A percentile compares a stretch with the other conserved stretches of the same genome.
These are phyloP conservation scores for Clarias macrocephalus DNA, from an alignment of 2,113 vertebrate genomes.

Conservation along the genomic window DNA sequence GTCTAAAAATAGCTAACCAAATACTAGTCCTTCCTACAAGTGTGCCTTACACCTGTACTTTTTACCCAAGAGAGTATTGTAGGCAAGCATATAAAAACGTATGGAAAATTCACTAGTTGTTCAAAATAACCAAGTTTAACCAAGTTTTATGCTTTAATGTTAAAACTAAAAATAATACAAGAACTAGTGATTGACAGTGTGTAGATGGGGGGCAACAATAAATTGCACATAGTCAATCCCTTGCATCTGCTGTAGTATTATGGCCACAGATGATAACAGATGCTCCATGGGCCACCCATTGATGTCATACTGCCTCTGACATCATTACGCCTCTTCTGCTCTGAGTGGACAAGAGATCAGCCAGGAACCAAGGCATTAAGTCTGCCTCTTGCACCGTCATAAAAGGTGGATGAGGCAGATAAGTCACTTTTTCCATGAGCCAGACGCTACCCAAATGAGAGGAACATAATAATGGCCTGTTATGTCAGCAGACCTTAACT, in stretches of 20 bases:
- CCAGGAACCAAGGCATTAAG: constrained; percentile 59
- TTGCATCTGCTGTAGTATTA: constrained; percentile 27
- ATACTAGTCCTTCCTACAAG: constrained; percentile 38
- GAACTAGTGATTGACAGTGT: neutral
- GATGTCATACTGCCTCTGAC: constrained; percentile 45
- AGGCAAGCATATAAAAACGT: neutral
- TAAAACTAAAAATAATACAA: neutral
- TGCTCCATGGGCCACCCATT: constrained; percentile 22
- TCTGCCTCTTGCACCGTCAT: constrained; percentile 69
- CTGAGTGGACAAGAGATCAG: constrained; percentile 37
- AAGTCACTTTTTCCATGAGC: constrained; percentile 78
- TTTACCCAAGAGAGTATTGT: constrained; percentile 25
- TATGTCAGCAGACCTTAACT: constrained; percentile 62
- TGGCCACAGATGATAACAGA: constrained; percentile 14
- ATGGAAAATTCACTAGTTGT: neutral
- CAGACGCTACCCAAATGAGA: constrained; percentile 60
- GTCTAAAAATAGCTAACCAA: constrained; percentile 53
- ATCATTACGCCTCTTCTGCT: constrained; percentile 39
- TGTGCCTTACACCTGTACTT: constrained; percentile 44
- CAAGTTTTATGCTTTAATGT: neutral
- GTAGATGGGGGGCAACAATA: neutral
- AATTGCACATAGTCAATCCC: neutral
- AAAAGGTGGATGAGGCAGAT: constrained; percentile 59
- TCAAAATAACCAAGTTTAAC: neutral
- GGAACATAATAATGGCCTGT: constrained; percentile 66